A percentile compares a stretch with the other conserved stretches of the same genome.
These are phyloP conservation scores for Ptychobarbus kaznakovi DNA, from an alignment of 2,797 vertebrate species.

Conservation along the genomic window DNA sequence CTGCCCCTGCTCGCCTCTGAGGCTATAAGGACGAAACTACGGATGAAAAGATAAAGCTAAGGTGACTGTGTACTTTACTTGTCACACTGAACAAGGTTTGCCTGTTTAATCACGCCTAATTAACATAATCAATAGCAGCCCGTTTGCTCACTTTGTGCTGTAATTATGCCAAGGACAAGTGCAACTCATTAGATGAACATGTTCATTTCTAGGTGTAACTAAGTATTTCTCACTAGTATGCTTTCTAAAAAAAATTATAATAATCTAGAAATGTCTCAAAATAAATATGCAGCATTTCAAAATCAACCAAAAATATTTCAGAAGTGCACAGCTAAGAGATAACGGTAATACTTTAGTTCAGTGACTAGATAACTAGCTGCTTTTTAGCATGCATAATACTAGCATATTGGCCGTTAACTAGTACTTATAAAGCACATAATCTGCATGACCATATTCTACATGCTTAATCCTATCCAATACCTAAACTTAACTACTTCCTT, in stretches of 20 bases:
- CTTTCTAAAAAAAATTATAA: neutral
- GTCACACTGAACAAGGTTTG: slow-evolving; percentile 34
- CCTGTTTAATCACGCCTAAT: slow-evolving; percentile 38
- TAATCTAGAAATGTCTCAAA: neutral
- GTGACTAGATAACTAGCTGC: neutral
- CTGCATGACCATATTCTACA: too few species aligned
- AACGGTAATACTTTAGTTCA: too few species aligned
- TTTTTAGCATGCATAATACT: neutral
- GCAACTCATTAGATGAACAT: neutral
- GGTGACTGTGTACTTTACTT: slow-evolving; percentile 13
- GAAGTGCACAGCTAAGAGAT: neutral
- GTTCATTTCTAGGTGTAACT: neutral
- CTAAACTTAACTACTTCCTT: too few species aligned
- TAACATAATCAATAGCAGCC: slow-evolving; percentile 41
- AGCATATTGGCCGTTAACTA: neutral
- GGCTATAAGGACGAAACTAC: neutral
- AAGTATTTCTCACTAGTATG: slow-evolving; percentile 2
- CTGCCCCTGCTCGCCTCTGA: neutral
- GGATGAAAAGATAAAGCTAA: slow-evolving; percentile 26
- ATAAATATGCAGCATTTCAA: neutral
- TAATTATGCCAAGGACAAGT: slow-evolving; percentile 50
- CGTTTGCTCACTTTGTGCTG: slow-evolving; percentile 17
- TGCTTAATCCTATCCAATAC: too few species aligned
- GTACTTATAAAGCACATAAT: neutral
- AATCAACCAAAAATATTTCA: neutral